Conservation (phyloP, 2,113 vertebrate genomes). For the Ovis canadensis region DNA sequence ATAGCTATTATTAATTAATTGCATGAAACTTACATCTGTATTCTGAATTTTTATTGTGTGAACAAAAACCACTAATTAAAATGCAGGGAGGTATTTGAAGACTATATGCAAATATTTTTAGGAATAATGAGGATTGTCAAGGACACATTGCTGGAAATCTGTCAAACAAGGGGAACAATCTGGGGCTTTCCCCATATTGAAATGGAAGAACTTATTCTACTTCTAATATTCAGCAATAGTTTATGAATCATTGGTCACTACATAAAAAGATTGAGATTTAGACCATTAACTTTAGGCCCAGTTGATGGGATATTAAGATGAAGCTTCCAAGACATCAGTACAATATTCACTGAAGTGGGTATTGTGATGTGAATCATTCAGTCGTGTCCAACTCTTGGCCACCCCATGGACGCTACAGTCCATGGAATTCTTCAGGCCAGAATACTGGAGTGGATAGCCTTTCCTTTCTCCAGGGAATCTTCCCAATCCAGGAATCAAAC, state of each 20-base stretch:
- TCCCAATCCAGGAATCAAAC: not conserved
- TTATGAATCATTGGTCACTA: not conserved
- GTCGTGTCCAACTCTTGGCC: not conserved
- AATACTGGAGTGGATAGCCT: not conserved
- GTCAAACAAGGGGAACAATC: not conserved
- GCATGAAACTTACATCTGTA: not conserved
- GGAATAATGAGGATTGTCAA: not conserved
- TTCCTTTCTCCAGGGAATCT: not conserved
- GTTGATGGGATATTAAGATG: not conserved
- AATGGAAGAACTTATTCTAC: not conserved
- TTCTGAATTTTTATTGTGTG: not conserved
- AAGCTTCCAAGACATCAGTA: not conserved
- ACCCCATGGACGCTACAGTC: not conserved
- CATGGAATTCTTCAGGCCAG: not conserved
- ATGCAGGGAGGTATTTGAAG: not conserved
- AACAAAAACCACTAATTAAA: constrained; percentile 6
- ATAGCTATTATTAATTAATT: constrained; percentile 3
- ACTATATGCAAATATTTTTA: not conserved
- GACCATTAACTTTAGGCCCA: not conserved
- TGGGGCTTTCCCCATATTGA: not conserved
- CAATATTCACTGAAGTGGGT: not conserved
- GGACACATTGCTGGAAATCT: not conserved
- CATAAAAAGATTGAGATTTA: not conserved
- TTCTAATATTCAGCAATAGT: not conserved
- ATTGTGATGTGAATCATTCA: not conserved